Conservation (phyloP, 53 echinoderm and acorn worm genomes). For the Crossaster papposus region DNA sequence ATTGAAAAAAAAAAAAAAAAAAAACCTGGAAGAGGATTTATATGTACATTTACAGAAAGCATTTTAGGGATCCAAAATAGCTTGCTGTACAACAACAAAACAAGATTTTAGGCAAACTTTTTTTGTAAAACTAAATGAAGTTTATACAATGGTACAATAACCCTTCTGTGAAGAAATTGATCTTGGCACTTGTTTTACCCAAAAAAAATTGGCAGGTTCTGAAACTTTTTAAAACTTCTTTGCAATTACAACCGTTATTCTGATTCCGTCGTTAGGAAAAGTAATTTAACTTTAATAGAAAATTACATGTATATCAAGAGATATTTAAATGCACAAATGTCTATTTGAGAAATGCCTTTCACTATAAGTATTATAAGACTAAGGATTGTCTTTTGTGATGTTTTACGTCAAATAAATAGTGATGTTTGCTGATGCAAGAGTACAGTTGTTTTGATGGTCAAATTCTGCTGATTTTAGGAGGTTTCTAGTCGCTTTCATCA, state of each 20-base stretch:
- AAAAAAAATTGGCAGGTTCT: too few species aligned
- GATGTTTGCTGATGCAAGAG: not conserved
- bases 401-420: constrained; percentile 5
- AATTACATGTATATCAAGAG: not conserved
- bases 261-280: not conserved
- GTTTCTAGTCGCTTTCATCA: constrained; percentile 63
- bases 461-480: not conserved
- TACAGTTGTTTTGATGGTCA: not conserved
- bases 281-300: not conserved
- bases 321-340: not conserved
- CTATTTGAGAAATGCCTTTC: not conserved
- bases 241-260: not conserved
- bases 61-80: too few species aligned
- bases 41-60: too few species aligned
- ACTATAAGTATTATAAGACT: not conserved
- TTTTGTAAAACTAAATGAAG: too few species aligned
- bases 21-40: too few species aligned
- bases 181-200: too few species aligned
- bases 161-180: too few species aligned
- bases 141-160: too few species aligned
- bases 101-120: too few species aligned
- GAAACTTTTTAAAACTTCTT: too few species aligned
- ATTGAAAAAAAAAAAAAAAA: too few species aligned
- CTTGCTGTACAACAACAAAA: too few species aligned
- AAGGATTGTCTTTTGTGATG: not conserved